phyloP scores from a whole-genome alignment of 2,888 invertebrate species.

The Zele albiditarsus region DNA sequence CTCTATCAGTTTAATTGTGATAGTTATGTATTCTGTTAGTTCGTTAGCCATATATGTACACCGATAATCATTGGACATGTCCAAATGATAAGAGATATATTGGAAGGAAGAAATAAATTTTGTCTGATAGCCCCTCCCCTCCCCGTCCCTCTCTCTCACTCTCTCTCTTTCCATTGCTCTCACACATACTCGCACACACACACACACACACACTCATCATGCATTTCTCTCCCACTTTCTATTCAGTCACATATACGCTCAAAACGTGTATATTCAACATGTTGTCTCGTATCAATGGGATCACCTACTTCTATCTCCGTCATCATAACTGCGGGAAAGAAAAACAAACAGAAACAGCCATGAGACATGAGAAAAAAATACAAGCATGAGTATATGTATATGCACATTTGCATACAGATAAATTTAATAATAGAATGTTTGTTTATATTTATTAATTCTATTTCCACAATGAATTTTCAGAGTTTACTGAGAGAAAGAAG shows the following conservation, averaged over 20 bases:
- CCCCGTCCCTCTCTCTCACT: neutral
- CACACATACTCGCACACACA: too few species aligned
- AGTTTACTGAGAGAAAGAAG: neutral
- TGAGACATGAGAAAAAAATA: neutral
- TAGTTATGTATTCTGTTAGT: neutral
- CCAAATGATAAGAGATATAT: constrained; percentile 15
- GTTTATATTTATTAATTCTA: neutral
- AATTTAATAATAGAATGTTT: neutral
- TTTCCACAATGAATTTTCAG: neutral
- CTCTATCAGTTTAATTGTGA: neutral
- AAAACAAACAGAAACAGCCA: neutral
- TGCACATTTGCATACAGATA: neutral
- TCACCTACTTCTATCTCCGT: neutral
- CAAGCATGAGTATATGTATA: neutral
- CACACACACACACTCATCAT: too few species aligned
- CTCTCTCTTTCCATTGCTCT: too few species aligned
- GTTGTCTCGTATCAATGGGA: neutral
- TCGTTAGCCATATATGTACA: neutral
- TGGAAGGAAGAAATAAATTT: constrained; percentile 17
- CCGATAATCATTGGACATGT: constrained; percentile 20
- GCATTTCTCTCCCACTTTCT: too few species aligned
- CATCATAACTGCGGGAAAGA: neutral
- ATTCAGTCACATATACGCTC: neutral
- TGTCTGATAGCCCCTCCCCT: neutral
- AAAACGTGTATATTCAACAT: neutral